Conservation (phyloP, 2,797 vertebrate species). For the Spea hammondii region DNA sequence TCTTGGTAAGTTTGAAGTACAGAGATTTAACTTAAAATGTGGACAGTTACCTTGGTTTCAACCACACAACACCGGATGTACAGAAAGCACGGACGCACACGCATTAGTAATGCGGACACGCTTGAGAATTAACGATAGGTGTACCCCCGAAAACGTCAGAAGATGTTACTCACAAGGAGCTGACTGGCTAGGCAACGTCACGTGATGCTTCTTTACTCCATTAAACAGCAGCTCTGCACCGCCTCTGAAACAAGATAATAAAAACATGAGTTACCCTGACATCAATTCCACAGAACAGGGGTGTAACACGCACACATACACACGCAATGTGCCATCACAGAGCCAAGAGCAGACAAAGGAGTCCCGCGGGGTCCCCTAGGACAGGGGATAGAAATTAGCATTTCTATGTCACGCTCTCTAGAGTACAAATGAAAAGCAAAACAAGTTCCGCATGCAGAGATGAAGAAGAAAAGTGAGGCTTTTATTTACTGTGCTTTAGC, state of each 20-base stretch:
- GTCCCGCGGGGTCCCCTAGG: constrained; percentile 35
- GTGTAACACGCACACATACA: constrained; percentile 2
- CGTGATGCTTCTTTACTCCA: constrained; percentile 84
- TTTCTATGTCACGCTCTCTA: constrained; percentile 49
- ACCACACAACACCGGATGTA: too few species aligned
- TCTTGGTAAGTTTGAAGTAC: too few species aligned
- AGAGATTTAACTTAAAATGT: too few species aligned
- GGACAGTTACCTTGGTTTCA: too few species aligned
- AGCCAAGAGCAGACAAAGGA: constrained; percentile 43
- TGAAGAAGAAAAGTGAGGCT: constrained; percentile 20
- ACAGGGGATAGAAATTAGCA: constrained; percentile 37
- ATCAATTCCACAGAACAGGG: constrained; percentile 20
- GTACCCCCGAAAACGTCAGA: background rate
- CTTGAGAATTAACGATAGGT: background rate
- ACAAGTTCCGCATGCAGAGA: constrained; percentile 17
- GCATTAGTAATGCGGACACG: too few species aligned
- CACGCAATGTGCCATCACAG: constrained; percentile 17
- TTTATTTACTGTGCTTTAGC: constrained; percentile 15
- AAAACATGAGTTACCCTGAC: constrained; percentile 50
- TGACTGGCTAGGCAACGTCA: constrained; percentile 82
- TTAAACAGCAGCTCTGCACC: constrained; percentile 91
- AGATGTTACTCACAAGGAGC: constrained; percentile 86
- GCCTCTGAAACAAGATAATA: constrained; percentile 74
- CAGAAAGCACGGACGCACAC: too few species aligned
- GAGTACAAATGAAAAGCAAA: constrained; percentile 28